Percentiles rank a stretch among this genome's conserved stretches.
Conservation (phyloP, 2,113 vertebrate genomes). For the Myiozetetes cayanensis region DNA sequence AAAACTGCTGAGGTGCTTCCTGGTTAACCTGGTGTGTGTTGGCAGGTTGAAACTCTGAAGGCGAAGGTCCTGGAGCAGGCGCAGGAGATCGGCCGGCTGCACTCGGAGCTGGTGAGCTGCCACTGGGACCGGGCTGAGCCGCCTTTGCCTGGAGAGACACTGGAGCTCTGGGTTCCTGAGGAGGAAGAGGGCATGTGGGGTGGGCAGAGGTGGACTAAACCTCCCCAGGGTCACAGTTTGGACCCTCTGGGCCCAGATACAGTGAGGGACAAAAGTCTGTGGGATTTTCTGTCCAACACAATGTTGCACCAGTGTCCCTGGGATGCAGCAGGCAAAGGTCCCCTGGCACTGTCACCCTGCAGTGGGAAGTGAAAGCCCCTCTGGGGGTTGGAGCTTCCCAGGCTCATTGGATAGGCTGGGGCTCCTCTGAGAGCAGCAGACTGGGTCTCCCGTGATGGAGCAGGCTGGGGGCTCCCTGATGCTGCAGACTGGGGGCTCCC, state of each 20-base stretch:
- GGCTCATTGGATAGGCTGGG: neutral
- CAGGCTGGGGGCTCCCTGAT: no score
- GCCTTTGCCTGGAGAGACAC: fast-evolving
- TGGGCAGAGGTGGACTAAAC: fast-evolving
- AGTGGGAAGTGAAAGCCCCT: neutral
- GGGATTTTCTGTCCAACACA: neutral
- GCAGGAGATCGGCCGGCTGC: constrained; percentile 86
- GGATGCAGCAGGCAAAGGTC: neutral
- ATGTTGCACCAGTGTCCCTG: fast-evolving
- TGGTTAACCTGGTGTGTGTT: neutral
- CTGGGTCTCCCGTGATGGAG: no score
- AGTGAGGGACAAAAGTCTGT: fast-evolving
- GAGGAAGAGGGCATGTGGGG: fast-evolving
- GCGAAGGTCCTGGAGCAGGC: constrained; percentile 83
- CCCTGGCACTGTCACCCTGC: fast-evolving
- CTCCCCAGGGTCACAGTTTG: neutral
- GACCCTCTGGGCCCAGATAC: fast-evolving
- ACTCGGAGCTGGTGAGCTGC: constrained; percentile 83
- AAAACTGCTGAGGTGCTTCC: neutral
- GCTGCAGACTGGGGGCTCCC: neutral
- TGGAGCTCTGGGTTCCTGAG: neutral
- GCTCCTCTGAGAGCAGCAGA: neutral
- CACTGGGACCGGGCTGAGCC: neutral
- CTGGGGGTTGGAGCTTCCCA: fast-evolving
- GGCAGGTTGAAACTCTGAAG: constrained; percentile 87